A percentile compares a stretch with the other conserved stretches of the same genome.
Conservation (phyloP, 2,888 invertebrate genomes). For the Dicycla oo region DNA sequence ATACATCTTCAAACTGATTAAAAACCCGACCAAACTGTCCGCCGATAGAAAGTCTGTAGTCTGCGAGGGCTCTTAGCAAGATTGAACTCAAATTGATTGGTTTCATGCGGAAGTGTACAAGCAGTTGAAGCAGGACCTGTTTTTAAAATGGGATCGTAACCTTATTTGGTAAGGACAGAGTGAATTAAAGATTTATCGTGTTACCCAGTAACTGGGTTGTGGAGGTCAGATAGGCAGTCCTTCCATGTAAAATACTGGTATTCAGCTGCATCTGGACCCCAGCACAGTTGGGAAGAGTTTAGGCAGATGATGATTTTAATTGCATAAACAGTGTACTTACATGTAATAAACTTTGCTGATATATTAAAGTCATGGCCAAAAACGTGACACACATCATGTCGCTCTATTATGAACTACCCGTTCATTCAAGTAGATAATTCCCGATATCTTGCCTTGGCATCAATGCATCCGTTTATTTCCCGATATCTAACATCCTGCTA, state of each 20-base stretch:
- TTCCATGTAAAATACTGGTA: neutral
- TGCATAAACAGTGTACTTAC: neutral
- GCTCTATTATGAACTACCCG: slow-evolving; percentile 25
- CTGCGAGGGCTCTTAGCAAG: neutral
- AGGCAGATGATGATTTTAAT: neutral
- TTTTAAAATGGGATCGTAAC: neutral
- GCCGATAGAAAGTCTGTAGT: no score
- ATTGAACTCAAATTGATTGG: no score
- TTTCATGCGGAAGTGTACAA: neutral
- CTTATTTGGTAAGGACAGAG: no score
- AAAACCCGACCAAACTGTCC: no score
- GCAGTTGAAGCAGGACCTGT: neutral
- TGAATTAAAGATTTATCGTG: neutral
- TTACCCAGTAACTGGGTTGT: neutral
- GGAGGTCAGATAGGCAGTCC: neutral
- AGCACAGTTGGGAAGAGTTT: no score
- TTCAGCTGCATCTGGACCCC: neutral
- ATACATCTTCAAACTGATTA: no score
- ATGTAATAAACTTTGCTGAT: neutral
- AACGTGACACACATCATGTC: slow-evolving; percentile 21
- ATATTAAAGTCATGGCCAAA: slow-evolving; percentile 9
- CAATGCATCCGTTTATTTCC: slow-evolving; percentile 52
- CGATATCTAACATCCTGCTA: slow-evolving; percentile 63
- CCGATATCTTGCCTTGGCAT: slow-evolving; percentile 57
- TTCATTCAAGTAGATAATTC: slow-evolving; percentile 43